Base-by-base conservation (phyloP, 2,113 vertebrate species). In the Sitta europaea region DNA sequence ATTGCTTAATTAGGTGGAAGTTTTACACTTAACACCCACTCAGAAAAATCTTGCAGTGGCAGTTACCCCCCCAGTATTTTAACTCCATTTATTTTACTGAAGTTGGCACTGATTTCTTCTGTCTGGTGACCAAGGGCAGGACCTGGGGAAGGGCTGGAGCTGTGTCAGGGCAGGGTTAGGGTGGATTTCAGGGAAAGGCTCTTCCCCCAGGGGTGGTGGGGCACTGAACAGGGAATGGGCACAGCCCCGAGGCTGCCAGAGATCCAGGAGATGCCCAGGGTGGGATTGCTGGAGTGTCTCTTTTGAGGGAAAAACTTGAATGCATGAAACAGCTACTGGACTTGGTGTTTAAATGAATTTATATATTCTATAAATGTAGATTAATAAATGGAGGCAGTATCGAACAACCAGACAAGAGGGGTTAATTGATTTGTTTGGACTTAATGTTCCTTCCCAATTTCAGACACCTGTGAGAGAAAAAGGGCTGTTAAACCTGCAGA, bases 71-170 rank as follows among this genome's bases (percentile, higher is more conserved):
- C 33, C 15, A 27, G 6, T 50, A 65, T 67, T 38, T 81, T 62
- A 63, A 22, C 14, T 62, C 38, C 16, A 42, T 79, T 83, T 47
- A 45, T 83, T 80, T 84, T 79, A 43, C 7, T 45, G 28, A 50
- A 66, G 29, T 61, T 58, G 42, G 6, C 31, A 11, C 35, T 57
- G 24, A 48, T 57, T 47, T 65, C 15, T 63, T 9, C n/a, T 62
- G 40, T 84, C 14, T 45, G 11, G 17, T 40, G 42, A 63, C 10
- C 10, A 40, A 29, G 0, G 29, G 24, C 42, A 74, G n/a, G 28
- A n/a, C 29, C 14, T 1, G 13, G n/a, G 23, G 40, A 40, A 40
- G 0, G 1, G 28, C 59, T 74, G 59, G 50, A 55, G n/a, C n/a
- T 40, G 14, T 12, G 40, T 3, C 58, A 73, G 29, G 22, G 47